A percentile compares a stretch with the other conserved stretches of the same genome.
phyloP scores from a whole-genome alignment of 2,888 invertebrate genomes.

The Brachyptera risi region DNA sequence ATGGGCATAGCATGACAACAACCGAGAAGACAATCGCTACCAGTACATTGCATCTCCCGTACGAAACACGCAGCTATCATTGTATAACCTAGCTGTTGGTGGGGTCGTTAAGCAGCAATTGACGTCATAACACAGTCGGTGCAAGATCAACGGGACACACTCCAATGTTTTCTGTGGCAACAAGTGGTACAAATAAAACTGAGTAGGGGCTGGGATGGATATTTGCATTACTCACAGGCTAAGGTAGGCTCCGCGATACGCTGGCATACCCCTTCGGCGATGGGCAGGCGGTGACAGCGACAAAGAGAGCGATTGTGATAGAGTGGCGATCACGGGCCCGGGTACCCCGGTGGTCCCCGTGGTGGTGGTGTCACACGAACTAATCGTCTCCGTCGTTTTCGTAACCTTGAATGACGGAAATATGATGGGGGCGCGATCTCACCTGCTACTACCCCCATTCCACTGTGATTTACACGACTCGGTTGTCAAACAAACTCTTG shows the following conservation, averaged over 20 bases:
- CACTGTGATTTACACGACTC: slow-evolving; percentile 2
- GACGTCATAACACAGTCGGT: no score
- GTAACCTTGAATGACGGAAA: not conserved
- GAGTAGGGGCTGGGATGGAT: no score
- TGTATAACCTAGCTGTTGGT: no score
- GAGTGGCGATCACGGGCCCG: slow-evolving; percentile 22
- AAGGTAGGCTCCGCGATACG: slow-evolving; percentile 37
- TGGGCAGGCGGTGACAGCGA: slow-evolving; percentile 39
- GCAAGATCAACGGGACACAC: no score
- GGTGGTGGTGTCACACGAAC: slow-evolving; percentile 5
- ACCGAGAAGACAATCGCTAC: no score
- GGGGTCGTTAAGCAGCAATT: no score
- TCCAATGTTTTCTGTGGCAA: no score
- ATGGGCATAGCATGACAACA: no score
- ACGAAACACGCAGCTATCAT: no score
- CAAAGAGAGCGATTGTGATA: slow-evolving; percentile 35
- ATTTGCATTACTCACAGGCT: slow-evolving; percentile 39
- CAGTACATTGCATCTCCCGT: no score
- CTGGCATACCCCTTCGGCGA: slow-evolving; percentile 38
- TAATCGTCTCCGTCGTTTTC: not conserved
- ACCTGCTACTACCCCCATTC: slow-evolving; percentile 13
- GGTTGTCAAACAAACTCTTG: not conserved
- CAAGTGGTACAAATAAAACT: no score
- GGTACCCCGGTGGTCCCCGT: slow-evolving; percentile 23
- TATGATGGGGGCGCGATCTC: slow-evolving; percentile 25